Evolutionary conservation across 2,797 vertebrate species (phyloP).

Genomic region (Decapterus maruadsi): DNA sequence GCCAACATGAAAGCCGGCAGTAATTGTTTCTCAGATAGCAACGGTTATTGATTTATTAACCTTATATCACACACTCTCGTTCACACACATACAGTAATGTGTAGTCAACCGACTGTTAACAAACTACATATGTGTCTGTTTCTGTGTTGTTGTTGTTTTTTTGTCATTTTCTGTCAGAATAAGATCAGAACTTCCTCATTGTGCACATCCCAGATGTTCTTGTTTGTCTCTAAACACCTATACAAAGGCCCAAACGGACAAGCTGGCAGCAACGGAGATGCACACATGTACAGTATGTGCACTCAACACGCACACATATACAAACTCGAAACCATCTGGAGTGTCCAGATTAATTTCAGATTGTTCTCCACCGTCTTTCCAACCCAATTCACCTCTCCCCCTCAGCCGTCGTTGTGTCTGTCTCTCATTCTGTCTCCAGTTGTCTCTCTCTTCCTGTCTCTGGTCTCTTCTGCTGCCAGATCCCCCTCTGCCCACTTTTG

Average conservation of each 20-base stretch:
- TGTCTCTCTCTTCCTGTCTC: conserved; percentile 59
- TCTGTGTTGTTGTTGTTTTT: conserved; percentile 20
- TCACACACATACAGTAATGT: conserved; percentile 11
- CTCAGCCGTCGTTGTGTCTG: conserved; percentile 63
- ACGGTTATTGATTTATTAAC: conserved; percentile 73
- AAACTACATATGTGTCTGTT: conserved; percentile 11
- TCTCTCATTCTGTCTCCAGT: conserved; percentile 64
- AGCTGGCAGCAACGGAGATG: conserved; percentile 46
- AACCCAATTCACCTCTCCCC: conserved; percentile 77
- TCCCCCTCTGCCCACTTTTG: conserved; percentile 43
- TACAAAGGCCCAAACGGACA: conserved; percentile 44
- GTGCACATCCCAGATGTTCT: conserved; percentile 67
- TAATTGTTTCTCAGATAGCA: conserved; percentile 71
- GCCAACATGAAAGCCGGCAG: conserved; percentile 58
- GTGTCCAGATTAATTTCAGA: conserved; percentile 80
- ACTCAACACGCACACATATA: conserved; percentile 30
- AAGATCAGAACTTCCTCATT: conserved; percentile 36
- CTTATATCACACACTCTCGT: conserved; percentile 49
- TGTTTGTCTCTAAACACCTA: conserved; percentile 67
- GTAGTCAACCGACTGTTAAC: conserved; percentile 33
- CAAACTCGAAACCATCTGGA: conserved; percentile 78
- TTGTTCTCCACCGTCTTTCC: conserved; percentile 77
- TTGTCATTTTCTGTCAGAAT: conserved; percentile 37
- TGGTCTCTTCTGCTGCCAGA: conserved; percentile 53
- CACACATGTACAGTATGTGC: conserved; percentile 10